phyloP scores from a whole-genome alignment of 2,797 vertebrate genomes.

The Lithobates pipiens region DNA sequence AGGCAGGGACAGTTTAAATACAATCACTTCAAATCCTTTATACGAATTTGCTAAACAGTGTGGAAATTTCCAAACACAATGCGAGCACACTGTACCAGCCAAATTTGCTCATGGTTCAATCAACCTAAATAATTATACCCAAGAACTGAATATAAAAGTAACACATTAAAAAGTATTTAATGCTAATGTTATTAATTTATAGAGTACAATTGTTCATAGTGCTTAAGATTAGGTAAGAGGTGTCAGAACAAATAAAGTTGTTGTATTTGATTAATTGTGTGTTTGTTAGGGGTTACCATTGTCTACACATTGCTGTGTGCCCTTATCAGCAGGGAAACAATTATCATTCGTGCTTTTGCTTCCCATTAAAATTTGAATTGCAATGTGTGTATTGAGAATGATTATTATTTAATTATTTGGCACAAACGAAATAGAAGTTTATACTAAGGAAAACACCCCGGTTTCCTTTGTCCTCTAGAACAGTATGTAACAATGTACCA shows the following conservation, averaged over 20 bases:
- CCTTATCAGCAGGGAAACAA: background rate
- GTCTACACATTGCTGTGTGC: background rate
- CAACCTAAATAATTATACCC: background rate
- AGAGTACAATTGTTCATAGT: background rate
- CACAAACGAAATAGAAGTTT: background rate
- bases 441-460: background rate
- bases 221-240: too few species aligned
- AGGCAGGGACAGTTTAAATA: background rate
- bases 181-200: too few species aligned
- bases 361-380: too few species aligned
- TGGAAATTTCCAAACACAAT: background rate
- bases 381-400: too few species aligned
- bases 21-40: background rate
- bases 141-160: background rate
- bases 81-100: too few species aligned
- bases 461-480: too few species aligned
- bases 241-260: background rate
- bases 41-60: background rate
- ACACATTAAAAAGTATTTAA: background rate
- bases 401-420: too few species aligned
- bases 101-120: too few species aligned
- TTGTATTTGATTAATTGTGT: background rate
- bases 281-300: background rate
- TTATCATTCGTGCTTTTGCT: too few species aligned
- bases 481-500: too few species aligned